These are phyloP conservation scores for Aselliscus stoliczkanus DNA, from an alignment of 2,797 vertebrate species.

Conservation along the genomic window DNA sequence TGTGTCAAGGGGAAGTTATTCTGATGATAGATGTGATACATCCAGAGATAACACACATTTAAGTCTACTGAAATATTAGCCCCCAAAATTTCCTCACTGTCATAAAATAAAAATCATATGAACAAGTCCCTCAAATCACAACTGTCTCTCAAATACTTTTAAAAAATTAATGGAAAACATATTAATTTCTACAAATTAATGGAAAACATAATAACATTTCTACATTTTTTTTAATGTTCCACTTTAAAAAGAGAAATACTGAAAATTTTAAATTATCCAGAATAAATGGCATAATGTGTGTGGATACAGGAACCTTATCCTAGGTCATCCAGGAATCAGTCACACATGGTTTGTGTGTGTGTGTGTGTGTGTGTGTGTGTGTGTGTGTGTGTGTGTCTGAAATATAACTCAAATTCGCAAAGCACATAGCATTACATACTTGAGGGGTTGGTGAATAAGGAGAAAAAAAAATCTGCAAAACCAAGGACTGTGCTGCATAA, in stretches of 20 bases:
- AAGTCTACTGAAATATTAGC: neutral
- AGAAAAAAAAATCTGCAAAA: slow-evolving; percentile 55
- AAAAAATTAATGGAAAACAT: slow-evolving; percentile 15
- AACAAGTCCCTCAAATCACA: neutral
- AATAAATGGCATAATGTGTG: slow-evolving; percentile 30
- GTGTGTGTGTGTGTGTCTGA: slow-evolving; percentile 42
- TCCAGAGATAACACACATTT: neutral
- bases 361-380: slow-evolving; percentile 41
- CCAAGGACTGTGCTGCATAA: slow-evolving; percentile 69
- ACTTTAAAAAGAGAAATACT: slow-evolving; percentile 16
- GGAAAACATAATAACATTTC: slow-evolving; percentile 8
- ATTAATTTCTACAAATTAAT: neutral
- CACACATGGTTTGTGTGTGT: neutral
- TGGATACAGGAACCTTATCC: slow-evolving; percentile 17
- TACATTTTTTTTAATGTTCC: neutral
- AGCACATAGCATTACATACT: slow-evolving; percentile 62
- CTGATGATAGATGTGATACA: neutral
- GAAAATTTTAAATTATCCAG: neutral
- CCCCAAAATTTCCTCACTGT: slow-evolving; percentile 14
- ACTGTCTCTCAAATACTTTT: slow-evolving; percentile 33
- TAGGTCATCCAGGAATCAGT: slow-evolving; percentile 56
- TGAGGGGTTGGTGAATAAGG: slow-evolving; percentile 60
- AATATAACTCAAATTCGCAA: slow-evolving; percentile 50
- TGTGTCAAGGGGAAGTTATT: slow-evolving; percentile 23
- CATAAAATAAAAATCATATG: neutral